Evolutionary conservation across 2,113 vertebrate species (phyloP), one percentile per base, ranked within the genome.

Genomic region (Fulmarus glacialis): DNA sequence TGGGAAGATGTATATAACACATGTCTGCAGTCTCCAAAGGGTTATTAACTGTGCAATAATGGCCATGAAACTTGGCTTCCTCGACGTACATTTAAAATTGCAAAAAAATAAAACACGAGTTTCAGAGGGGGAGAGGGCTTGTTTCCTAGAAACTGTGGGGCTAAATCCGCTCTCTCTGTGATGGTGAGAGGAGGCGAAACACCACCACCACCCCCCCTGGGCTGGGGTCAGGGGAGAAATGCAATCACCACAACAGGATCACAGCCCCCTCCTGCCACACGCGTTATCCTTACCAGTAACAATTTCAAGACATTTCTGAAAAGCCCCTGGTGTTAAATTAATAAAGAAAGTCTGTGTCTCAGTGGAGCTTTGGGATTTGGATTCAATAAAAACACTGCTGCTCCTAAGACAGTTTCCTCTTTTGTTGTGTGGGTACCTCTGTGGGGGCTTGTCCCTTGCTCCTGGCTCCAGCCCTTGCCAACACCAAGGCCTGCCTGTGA

Each of bases 21-120:
- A 96, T 95, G 95, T 89, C 93, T 87, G 89, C 90, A 90, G 92
- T 96, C 97, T 96, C 97, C 58, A 79, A 97, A 97, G 97, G 91
- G 89, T 97, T 97, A 95, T 97, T 97, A 94, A 92, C 90, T 96
- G 72, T 74, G 86, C 91, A 97, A 90, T 95, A 91, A 93, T 93
- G 95, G 90, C 80, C 95, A 93, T 34, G 92, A 95, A 96, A 94
- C 96, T 86, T 96, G 97, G 96, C 96, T 96, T 95, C 82, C 78
- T 92, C 3, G 0, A n/a, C 0, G 0, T 74, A 58, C 77, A 55
- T 92, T 96, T 96, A 75, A 93, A 92, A 94, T 86, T 36, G 79
- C 53, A 78, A 89, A 81, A 64, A 92, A 83, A 79, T 48, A 52
- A 15, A 84, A 7, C 70, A 60, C 0, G 6, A 30, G 17, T 67